These are phyloP conservation scores for Neolamprologus variostigma DNA, from an alignment of 2,113 vertebrate genomes.

Conservation along the genomic window DNA sequence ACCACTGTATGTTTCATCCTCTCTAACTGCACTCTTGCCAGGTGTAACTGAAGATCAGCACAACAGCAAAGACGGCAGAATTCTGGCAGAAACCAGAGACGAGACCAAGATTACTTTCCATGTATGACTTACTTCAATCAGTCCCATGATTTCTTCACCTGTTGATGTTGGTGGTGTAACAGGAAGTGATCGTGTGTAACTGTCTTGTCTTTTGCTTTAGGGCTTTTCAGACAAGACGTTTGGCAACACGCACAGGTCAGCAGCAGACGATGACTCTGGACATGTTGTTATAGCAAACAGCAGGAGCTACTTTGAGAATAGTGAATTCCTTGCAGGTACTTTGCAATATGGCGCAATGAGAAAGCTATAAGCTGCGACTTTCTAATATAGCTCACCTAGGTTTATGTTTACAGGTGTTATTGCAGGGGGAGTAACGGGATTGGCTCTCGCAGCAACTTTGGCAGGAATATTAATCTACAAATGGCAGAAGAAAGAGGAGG, in stretches of 20 bases:
- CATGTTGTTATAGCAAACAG: conserved; percentile 10
- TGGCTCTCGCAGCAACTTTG: conserved; percentile 69
- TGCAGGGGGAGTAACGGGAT: conserved; percentile 77
- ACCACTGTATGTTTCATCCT: neutral
- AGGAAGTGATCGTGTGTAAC: neutral
- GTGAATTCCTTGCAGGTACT: conserved; percentile 78
- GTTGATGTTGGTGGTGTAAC: neutral
- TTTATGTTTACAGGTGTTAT: conserved; percentile 69
- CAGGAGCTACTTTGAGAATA: conserved; percentile 70
- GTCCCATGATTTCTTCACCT: neutral
- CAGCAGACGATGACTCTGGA: neutral
- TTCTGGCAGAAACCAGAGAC: neutral
- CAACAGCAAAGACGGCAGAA: neutral
- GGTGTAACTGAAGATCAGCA: neutral
- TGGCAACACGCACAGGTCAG: neutral
- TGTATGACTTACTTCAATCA: neutral
- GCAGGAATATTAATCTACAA: conserved; percentile 79
- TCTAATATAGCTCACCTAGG: neutral
- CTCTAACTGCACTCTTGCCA: neutral
- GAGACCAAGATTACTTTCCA: neutral
- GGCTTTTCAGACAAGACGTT: neutral
- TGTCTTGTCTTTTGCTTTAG: conserved; percentile 5
- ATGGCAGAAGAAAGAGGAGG: conserved; percentile 80
- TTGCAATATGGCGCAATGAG: neutral
- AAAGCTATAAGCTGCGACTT: neutral